Percentiles rank a stretch among this genome's conserved stretches.
phyloP scores from a whole-genome alignment of 2,797 vertebrate species.

The Thaleichthys pacificus region DNA sequence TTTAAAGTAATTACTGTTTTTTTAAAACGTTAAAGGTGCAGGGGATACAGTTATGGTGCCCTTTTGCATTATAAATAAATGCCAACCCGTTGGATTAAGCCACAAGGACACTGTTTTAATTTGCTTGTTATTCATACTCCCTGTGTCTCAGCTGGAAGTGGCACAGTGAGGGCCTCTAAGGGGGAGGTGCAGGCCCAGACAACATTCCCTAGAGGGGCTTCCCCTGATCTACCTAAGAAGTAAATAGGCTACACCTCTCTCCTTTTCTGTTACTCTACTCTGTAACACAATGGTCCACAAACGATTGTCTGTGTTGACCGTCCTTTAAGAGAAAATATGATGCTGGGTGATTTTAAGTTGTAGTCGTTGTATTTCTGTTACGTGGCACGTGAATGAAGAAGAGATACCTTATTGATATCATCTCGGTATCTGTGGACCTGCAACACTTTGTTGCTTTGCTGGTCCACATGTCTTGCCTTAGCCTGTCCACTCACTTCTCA shows the following conservation, averaged over 20 bases:
- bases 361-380: background rate
- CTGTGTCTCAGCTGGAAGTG: slow-evolving; percentile 78
- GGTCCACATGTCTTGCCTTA: too few species aligned
- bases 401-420: background rate
- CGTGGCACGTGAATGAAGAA: slow-evolving; percentile 11
- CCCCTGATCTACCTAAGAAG: slow-evolving; percentile 30
- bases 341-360: background rate
- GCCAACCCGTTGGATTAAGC: background rate
- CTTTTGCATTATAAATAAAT: background rate
- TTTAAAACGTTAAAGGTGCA: background rate
- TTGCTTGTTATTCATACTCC: slow-evolving; percentile 66
- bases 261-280: slow-evolving; percentile 7
- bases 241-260: slow-evolving; percentile 54
- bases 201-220: slow-evolving; percentile 46
- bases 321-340: background rate
- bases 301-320: background rate
- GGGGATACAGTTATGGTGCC: background rate
- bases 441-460: background rate
- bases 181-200: slow-evolving; percentile 50
- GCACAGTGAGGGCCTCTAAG: slow-evolving; percentile 65
- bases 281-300: background rate
- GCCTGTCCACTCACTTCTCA: background rate
- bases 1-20: background rate
- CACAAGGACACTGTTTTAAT: slow-evolving; percentile 64
- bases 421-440: background rate